These are phyloP conservation scores for Regulus satrapa DNA, from an alignment of 2,113 vertebrate species.

Conservation along the genomic window DNA sequence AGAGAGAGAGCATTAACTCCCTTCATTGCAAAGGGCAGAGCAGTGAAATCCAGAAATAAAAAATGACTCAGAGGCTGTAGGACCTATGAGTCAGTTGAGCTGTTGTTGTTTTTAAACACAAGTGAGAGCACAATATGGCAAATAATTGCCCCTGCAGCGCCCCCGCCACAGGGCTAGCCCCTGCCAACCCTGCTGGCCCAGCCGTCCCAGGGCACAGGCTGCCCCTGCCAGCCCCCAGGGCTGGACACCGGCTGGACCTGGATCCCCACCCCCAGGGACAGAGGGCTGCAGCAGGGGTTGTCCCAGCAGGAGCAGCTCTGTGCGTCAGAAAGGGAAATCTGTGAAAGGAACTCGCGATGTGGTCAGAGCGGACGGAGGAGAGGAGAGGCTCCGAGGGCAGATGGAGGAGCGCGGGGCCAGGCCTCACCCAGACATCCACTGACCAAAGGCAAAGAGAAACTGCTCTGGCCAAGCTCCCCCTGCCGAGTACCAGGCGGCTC, in stretches of 20 bases:
- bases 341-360: background rate
- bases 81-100: conserved; percentile 61
- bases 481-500: fast-evolving
- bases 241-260: fast-evolving
- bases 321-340: background rate
- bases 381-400: fast-evolving
- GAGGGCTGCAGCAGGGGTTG: background rate
- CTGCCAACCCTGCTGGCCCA: background rate
- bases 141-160: background rate
- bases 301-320: background rate
- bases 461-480: background rate
- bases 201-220: fast-evolving
- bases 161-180: fast-evolving
- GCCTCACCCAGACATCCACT: background rate
- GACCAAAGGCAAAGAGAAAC: background rate
- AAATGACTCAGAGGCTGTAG: conserved; percentile 63
- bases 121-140: background rate
- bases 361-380: background rate
- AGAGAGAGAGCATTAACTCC: background rate
- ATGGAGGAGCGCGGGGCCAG: fast-evolving
- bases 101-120: conserved; percentile 57
- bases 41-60: conserved; percentile 62
- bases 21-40: conserved; percentile 57
- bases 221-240: background rate
- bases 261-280: background rate